Conservation (phyloP, 2,113 vertebrate species). For the Corydoras sp. region DNA sequence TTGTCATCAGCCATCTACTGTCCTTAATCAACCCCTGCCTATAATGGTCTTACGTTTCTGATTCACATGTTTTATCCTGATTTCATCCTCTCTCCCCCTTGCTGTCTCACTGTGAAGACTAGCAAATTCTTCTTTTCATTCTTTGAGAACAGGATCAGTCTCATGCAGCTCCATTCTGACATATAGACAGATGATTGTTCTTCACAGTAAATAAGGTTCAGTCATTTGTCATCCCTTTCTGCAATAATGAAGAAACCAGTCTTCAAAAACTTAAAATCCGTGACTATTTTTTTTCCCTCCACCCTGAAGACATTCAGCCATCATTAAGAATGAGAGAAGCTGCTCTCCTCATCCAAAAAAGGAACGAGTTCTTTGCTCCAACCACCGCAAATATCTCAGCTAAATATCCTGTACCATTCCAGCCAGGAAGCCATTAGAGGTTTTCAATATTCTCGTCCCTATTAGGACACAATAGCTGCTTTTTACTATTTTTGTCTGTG, state of each 20-base stretch:
- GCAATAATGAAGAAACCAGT: slow-evolving; percentile 18
- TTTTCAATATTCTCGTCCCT: slow-evolving; percentile 21
- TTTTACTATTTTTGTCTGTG: slow-evolving; percentile 17
- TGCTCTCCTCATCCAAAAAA: slow-evolving; percentile 12
- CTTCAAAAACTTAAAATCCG: slow-evolving; percentile 8
- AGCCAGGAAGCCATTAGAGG: slow-evolving; percentile 24
- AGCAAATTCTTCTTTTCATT: slow-evolving; percentile 8
- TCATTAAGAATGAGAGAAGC: background rate
- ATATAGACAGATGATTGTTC: slow-evolving; percentile 8
- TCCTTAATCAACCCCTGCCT: background rate
- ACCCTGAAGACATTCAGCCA: background rate
- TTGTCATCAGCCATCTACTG: too few species aligned
- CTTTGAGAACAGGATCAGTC: slow-evolving; percentile 1
- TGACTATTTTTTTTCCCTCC: background rate
- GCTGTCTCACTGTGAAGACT: background rate
- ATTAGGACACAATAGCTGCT: slow-evolving; percentile 24
- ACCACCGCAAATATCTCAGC: slow-evolving; percentile 21
- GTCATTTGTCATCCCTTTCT: slow-evolving; percentile 7
- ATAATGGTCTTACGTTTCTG: background rate
- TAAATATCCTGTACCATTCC: slow-evolving; percentile 1
- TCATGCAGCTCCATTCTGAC: slow-evolving; percentile 2
- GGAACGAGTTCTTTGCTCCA: slow-evolving; percentile 8
- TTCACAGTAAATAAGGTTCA: slow-evolving; percentile 4
- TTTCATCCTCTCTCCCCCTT: background rate
- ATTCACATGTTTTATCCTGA: too few species aligned